Conservation (phyloP, 2,113 vertebrate species). For the Manacus vitellinus region DNA sequence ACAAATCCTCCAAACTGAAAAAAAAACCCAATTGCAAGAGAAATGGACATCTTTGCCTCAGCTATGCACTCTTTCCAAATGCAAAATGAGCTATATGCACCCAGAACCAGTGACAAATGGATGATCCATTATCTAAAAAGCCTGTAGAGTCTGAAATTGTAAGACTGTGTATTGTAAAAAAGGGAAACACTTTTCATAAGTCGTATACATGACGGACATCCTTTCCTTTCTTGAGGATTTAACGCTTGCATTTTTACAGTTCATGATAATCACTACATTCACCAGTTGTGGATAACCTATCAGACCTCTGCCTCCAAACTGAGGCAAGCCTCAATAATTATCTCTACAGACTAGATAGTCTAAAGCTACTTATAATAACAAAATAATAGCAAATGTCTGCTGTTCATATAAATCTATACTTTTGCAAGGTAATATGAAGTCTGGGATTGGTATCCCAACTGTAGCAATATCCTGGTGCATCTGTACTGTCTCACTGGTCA, state of each 20-base stretch:
- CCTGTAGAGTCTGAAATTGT: background rate
- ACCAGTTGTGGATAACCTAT: background rate
- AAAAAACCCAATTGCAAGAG: background rate
- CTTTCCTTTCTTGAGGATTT: background rate
- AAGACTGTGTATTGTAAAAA: background rate
- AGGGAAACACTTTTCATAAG: background rate
- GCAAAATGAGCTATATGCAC: background rate
- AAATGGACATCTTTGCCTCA: background rate
- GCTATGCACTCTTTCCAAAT: background rate
- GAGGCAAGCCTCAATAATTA: background rate
- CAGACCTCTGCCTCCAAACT: background rate
- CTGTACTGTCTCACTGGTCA: background rate
- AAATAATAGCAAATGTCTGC: background rate
- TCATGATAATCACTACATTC: background rate
- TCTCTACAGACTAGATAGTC: background rate
- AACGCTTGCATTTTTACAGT: background rate
- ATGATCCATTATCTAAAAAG: background rate
- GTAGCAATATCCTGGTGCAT: background rate
- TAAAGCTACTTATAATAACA: background rate
- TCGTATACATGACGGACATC: fast-evolving
- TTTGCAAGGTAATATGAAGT: background rate
- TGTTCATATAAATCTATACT: background rate
- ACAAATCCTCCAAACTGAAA: background rate
- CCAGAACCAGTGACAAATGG: background rate
- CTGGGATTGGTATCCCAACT: background rate